Conservation (phyloP, 2,888 invertebrate species). For the Eupithecia dodoneata region DNA sequence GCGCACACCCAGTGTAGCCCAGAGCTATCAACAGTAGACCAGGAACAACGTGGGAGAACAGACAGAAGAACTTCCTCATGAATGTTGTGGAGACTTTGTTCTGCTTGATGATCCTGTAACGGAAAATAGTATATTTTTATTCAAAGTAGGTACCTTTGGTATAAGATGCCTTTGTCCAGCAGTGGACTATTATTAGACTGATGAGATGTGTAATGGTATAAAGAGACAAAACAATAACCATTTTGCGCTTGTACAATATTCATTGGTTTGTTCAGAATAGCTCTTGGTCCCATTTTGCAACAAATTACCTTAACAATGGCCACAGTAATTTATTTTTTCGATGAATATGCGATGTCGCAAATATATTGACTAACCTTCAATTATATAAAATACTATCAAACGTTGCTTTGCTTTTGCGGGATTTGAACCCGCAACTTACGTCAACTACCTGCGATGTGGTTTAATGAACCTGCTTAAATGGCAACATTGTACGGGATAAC, state of each 20-base stretch:
- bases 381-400: constrained; percentile 8
- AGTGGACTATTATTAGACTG: neutral
- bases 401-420: too few relatives aligned
- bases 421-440: neutral
- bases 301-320: constrained; percentile 1
- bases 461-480: neutral
- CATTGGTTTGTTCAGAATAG: neutral
- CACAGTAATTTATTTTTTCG: constrained; percentile 4
- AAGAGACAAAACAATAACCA: neutral
- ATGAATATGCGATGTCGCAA: neutral
- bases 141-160: neutral
- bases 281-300: neutral
- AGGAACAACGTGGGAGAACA: constrained; percentile 85
- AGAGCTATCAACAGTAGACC: constrained; percentile 80
- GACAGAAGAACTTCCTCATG: constrained; percentile 86
- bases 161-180: neutral
- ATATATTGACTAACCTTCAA: constrained; percentile 3
- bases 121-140: neutral
- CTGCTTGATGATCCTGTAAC: constrained; percentile 77
- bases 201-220: neutral
- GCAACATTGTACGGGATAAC: neutral
- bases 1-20: constrained; percentile 86
- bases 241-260: neutral
- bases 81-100: constrained; percentile 78
- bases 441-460: constrained; percentile 5